These are phyloP conservation scores for Pseudopleuronectes americanus DNA, from an alignment of 2,797 vertebrate genomes.

Conservation along the genomic window DNA sequence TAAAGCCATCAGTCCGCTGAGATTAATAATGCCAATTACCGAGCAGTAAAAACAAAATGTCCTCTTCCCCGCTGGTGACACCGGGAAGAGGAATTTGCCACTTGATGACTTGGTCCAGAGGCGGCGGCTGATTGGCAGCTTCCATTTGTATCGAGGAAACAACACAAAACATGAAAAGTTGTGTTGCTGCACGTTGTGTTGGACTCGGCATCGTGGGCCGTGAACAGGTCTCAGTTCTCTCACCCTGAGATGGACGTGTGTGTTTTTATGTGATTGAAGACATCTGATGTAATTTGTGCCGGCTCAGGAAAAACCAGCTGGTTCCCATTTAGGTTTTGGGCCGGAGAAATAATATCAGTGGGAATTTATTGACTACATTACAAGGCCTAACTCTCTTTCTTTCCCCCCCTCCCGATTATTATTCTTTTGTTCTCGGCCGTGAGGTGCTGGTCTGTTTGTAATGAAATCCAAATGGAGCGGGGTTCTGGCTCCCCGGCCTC, in stretches of 20 bases:
- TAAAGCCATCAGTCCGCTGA: slow-evolving; percentile 54
- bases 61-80: slow-evolving; percentile 52
- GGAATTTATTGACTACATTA: slow-evolving; percentile 72
- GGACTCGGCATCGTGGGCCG: slow-evolving; percentile 49
- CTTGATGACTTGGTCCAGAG: slow-evolving; percentile 48
- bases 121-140: slow-evolving; percentile 51
- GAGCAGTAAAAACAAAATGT: slow-evolving; percentile 55
- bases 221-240: slow-evolving; percentile 57
- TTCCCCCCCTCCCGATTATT: slow-evolving; percentile 55
- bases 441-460: slow-evolving; percentile 67
- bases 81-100: slow-evolving; percentile 74
- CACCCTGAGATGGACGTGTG: slow-evolving; percentile 43
- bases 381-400: slow-evolving; percentile 42
- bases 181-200: slow-evolving; percentile 17
- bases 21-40: slow-evolving; percentile 72
- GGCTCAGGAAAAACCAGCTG: slow-evolving; percentile 36
- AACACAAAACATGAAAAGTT: slow-evolving; percentile 28
- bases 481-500: slow-evolving; percentile 57
- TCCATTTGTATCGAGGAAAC: slow-evolving; percentile 50
- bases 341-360: slow-evolving; percentile 34
- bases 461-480: slow-evolving; percentile 79
- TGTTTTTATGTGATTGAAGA: slow-evolving; percentile 59
- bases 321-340: slow-evolving; percentile 58
- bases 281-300: slow-evolving; percentile 47
- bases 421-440: slow-evolving; percentile 66